Conservation (phyloP, 1,140 invertebrate species). For the Drosophila pectinifera region DNA sequence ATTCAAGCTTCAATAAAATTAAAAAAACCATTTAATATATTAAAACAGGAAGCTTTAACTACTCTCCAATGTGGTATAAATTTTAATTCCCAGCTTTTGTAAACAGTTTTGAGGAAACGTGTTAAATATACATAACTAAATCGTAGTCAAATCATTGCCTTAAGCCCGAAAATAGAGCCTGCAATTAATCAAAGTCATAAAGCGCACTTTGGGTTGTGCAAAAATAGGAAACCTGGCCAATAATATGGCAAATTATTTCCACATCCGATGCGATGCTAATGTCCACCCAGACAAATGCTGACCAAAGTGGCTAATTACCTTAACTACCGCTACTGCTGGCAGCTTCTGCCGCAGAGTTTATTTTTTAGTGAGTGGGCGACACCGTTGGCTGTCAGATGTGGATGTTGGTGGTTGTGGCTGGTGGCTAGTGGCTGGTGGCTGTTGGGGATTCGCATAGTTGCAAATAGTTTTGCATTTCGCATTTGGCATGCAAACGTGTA, state of each 20-base stretch:
- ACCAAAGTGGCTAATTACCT: conserved; percentile 60
- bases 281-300: conserved; percentile 36
- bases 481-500: conserved; percentile 51
- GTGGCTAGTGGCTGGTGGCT: too few relatives aligned
- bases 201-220: not conserved
- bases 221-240: not conserved
- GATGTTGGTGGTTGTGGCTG: not conserved
- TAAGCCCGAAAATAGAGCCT: too few relatives aligned
- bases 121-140: not conserved
- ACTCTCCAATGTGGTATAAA: not conserved
- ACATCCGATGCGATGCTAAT: conserved; percentile 15
- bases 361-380: conserved; percentile 42
- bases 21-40: not conserved
- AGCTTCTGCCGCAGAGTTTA: conserved; percentile 13
- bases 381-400: conserved; percentile 1
- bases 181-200: not conserved
- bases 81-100: not conserved
- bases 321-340: conserved; percentile 29
- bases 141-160: not conserved
- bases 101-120: not conserved
- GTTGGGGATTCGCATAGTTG: conserved; percentile 29
- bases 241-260: conserved; percentile 37
- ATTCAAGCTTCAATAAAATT: too few relatives aligned
- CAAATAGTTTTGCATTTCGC: conserved; percentile 40
- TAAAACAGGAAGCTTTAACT: not conserved